Evolutionary conservation across 2,113 vertebrate species (phyloP), one percentile per base, ranked within the genome.

Genomic region (Podilymbus podiceps): DNA sequence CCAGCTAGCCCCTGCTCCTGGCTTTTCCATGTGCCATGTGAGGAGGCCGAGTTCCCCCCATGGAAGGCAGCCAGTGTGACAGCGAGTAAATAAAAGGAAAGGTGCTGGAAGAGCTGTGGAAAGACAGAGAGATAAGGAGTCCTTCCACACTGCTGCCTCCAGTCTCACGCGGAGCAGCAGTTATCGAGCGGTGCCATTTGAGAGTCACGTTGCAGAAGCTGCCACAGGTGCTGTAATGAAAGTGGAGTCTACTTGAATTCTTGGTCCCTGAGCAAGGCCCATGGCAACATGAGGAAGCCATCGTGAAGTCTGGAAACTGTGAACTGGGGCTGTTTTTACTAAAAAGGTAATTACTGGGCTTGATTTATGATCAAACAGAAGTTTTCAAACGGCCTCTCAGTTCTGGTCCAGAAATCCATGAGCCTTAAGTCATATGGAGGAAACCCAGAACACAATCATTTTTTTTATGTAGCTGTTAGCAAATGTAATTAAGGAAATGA

Each of bases 321-420:
- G 49, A 76, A n/a, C 56, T 44, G 59, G 28, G 66, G 56, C 89
- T 79, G 71, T 21, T 78, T 93, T 16, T 27, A 23, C 85, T 81
- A 15, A 59, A 92, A 78, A 92, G 19, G 30, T 42, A 79, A 59
- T 85, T 50, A 11, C 80, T 60, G 44, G 9, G 6, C 50, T 64
- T 59, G 90, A 96, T 93, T 97, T 93, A 90, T 23, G 90, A 91
- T 60, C 88, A 90, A 92, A 95, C 79, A 89, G 74, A 47, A 92
- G 91, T 85, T 85, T 95, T 90, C 73, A 66, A 80, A 73, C 0
- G 0, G 77, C 47, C 90, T 66, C 20, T 60, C 52, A 24, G 6
- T 35, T 53, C 89, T 66, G 49, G 9, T 66, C 87, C 95, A 89
- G 89, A 85, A 94, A 93, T 92, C 88, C 90, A 40, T 46, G 59